phyloP scores from a whole-genome alignment of 2,797 vertebrate genomes.

The Gallinago nigripennis region DNA sequence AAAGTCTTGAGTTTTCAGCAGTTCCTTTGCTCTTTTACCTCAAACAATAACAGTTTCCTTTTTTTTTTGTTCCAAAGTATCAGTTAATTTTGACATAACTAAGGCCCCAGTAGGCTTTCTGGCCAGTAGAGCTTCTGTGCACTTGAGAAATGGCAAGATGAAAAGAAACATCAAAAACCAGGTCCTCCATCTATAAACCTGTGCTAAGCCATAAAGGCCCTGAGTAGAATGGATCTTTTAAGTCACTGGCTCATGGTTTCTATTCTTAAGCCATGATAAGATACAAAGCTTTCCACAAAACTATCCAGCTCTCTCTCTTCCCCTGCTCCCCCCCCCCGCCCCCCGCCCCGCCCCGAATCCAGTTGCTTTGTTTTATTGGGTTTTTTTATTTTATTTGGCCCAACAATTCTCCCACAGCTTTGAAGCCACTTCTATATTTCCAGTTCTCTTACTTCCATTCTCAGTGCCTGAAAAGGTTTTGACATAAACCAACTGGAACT shows the following conservation, averaged over 20 bases:
- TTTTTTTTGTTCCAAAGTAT: neutral
- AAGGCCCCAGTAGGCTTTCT: neutral
- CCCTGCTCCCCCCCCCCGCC: too few species aligned
- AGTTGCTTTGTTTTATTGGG: accelerated
- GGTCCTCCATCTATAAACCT: neutral
- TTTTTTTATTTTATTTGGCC: neutral
- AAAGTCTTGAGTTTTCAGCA: neutral
- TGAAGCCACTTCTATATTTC: neutral
- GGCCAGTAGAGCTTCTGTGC: neutral
- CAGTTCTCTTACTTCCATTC: neutral
- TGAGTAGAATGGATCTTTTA: neutral
- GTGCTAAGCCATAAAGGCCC: neutral
- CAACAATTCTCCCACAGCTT: neutral
- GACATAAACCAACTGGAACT: neutral
- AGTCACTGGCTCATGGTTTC: neutral
- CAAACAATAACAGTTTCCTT: neutral
- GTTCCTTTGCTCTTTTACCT: neutral
- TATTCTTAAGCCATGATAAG: neutral
- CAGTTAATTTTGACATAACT: neutral
- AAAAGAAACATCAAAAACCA: neutral
- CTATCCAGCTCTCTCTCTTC: neutral
- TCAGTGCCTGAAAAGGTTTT: neutral
- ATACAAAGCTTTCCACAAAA: neutral
- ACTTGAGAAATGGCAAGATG: neutral
- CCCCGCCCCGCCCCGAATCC: too few species aligned